Base-by-base conservation (phyloP, 2,888 invertebrate species). In the Eurois occulta region DNA sequence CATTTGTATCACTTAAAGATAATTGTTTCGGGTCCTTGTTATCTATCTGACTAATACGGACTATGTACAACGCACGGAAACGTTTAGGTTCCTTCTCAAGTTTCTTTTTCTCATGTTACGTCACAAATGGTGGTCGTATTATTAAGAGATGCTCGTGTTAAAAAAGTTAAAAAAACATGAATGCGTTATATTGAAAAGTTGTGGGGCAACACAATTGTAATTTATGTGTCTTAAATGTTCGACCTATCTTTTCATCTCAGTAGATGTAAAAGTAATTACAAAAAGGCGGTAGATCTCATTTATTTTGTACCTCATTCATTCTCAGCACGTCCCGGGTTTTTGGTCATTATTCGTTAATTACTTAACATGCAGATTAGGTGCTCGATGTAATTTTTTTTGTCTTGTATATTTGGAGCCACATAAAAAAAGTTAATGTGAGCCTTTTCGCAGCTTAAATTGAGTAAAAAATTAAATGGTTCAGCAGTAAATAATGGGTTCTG, bases 231-330 rank as follows among this genome's bases (percentile, higher is more conserved):
- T 76, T 55, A 48, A 62, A 60, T 66, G n/a, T 78, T 73, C 5
- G 38, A 28, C 38, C 38, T 76, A 67, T 75, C 65, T 87, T 69
- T 76, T 77, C 65, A 87, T 81, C 79, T 80, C 77, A 77, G 83
- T 88, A 80, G 72, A 87, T 86, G 89, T 85, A 90, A 92, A 91
- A 91, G 88, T 93, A 92, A 94, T 94, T 93, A 92, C 83, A 90
- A 91, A 92, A 91, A 87, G 90, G 90, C 89, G 87, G 87, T 87
- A 83, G 91, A 90, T 91, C 91, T 94, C 92, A 94, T 95, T 94
- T 91, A 92, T 93, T 92, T 92, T 88, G 89, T 82, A 86, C 85
- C 80, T 80, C 79, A 85, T 91, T 91, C 88, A 95, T 94, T 94
- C 93, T 74, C 81, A 91, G 91, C 95, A 94, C 94, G 94, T 93